These are phyloP conservation scores for Harpalus rufipes DNA, from an alignment of 2,888 invertebrate species.

Conservation along the genomic window DNA sequence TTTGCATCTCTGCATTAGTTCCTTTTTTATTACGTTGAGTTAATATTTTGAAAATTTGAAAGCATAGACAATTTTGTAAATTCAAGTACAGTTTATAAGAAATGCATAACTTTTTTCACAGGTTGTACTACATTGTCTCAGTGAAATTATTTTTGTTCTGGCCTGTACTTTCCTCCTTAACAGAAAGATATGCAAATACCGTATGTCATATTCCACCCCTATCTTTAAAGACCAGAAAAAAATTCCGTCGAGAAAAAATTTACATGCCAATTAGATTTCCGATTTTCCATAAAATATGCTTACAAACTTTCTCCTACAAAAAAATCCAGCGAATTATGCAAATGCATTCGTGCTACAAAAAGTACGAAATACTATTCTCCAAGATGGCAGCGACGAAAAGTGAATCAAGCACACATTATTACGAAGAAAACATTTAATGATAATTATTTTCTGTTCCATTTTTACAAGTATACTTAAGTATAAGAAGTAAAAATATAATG, in stretches of 20 bases:
- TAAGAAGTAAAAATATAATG: too few relatives aligned
- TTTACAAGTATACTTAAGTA: too few relatives aligned
- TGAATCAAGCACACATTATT: too few relatives aligned
- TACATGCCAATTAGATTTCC: constrained; percentile 48
- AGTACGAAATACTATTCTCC: neutral
- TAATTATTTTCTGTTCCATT: too few relatives aligned
- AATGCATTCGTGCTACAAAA: constrained; percentile 34
- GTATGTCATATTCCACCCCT: constrained; percentile 39
- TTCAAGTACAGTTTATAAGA: too few relatives aligned
- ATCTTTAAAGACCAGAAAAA: constrained; percentile 41
- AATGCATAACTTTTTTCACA: neutral
- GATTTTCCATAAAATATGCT: constrained; percentile 53
- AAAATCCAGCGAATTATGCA: constrained; percentile 33
- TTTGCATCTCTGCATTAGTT: too few relatives aligned
- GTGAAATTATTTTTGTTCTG: neutral
- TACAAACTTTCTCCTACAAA: constrained; percentile 43
- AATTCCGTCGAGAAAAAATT: constrained; percentile 30
- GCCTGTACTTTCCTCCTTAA: constrained; percentile 13
- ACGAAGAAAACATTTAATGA: too few relatives aligned
- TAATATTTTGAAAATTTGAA: too few relatives aligned
- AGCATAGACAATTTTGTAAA: too few relatives aligned
- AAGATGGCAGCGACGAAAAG: too few relatives aligned
- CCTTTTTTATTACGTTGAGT: too few relatives aligned
- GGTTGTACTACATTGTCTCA: neutral
- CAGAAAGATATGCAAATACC: constrained; percentile 24